Evolutionary conservation across 2,888 invertebrate genomes (phyloP).

Genomic region (Lumbricus terrestris): DNA sequence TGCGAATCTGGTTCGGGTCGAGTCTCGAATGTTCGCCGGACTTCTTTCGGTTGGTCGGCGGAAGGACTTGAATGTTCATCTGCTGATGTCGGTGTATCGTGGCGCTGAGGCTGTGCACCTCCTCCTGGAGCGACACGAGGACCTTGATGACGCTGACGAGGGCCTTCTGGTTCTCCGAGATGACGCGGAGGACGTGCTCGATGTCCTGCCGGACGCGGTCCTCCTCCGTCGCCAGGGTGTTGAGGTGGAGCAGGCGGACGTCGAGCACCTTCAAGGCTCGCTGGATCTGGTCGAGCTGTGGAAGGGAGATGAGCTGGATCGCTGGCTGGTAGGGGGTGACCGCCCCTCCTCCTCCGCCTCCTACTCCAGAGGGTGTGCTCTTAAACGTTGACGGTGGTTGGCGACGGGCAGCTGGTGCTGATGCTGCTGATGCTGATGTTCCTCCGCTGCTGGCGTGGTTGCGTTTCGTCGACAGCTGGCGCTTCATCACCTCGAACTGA

Average conservation of each 20-base stretch:
- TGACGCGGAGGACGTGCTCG: conserved; percentile 55
- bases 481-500: conserved; percentile 9
- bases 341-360: too few species aligned
- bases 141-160: conserved; percentile 56
- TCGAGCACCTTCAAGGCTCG: conserved; percentile 58
- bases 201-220: conserved; percentile 55
- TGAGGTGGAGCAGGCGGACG: conserved; percentile 57
- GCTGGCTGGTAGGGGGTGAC: background rate
- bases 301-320: conserved; percentile 56
- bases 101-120: conserved; percentile 22
- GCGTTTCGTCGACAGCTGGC: background rate
- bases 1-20: background rate
- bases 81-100: conserved; percentile 27
- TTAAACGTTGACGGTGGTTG: background rate
- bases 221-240: conserved; percentile 54
- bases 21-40: background rate
- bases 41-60: conserved; percentile 13
- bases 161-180: conserved; percentile 59
- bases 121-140: conserved; percentile 52
- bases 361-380: background rate
- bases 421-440: too few species aligned
- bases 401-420: background rate
- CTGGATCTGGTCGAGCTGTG: conserved; percentile 57
- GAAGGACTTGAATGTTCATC: conserved; percentile 26
- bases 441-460: background rate